Conservation (phyloP, 1,140 invertebrate species). For the Leptopilina boulardi region DNA sequence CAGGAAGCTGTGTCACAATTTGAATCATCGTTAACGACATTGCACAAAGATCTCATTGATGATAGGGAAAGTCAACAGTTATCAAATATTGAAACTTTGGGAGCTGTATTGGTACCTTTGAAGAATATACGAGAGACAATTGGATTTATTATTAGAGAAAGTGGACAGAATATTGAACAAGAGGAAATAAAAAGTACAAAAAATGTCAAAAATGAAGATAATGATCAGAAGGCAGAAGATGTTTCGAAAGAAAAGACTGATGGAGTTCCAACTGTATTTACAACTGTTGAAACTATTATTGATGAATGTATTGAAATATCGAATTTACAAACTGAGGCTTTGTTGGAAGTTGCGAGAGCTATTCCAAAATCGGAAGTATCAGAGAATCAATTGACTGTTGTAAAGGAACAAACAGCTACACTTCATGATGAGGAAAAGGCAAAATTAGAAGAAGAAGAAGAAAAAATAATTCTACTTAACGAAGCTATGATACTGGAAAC, state of each 20-base stretch:
- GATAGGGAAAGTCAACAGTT: constrained; percentile 57
- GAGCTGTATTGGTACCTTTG: constrained; percentile 62
- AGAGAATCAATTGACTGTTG: neutral
- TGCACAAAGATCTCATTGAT: constrained; percentile 51
- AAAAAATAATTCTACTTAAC: neutral
- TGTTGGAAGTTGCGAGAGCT: constrained; percentile 46
- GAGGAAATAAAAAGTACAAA: neutral
- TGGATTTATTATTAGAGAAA: neutral
- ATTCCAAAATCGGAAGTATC: neutral
- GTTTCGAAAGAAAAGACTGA: constrained; percentile 12
- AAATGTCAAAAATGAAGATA: neutral
- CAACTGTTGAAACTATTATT: constrained; percentile 60
- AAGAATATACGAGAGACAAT: constrained; percentile 58
- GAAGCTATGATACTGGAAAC: constrained; percentile 38
- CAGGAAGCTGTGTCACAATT: constrained; percentile 56
- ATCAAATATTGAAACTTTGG: constrained; percentile 66
- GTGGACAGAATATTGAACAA: neutral
- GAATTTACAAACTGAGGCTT: constrained; percentile 60
- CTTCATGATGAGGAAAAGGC: constrained; percentile 54
- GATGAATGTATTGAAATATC: constrained; percentile 69
- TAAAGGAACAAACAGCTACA: neutral
- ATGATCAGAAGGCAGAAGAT: constrained; percentile 38
- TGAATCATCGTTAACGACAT: constrained; percentile 47
- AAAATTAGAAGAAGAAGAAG: constrained; percentile 41
- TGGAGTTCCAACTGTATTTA: constrained; percentile 50